phyloP scores from a whole-genome alignment of 2,797 vertebrate species.

The Sebastes iracundus region DNA sequence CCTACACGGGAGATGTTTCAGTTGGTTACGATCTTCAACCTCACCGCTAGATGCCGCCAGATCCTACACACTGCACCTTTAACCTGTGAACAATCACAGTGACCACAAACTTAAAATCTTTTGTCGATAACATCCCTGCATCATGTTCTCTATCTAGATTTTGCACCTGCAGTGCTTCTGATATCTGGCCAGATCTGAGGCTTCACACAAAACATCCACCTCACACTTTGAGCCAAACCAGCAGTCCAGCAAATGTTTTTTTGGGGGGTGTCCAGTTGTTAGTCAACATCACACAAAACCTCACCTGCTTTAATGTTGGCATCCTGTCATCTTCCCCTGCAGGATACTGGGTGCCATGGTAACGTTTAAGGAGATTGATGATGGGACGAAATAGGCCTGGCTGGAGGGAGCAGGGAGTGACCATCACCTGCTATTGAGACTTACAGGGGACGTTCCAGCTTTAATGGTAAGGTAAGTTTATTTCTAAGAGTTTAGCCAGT shows the following conservation, averaged over 20 bases:
- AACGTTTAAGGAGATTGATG: slow-evolving; percentile 53
- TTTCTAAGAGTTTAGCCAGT: background rate
- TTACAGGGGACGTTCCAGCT: slow-evolving; percentile 1
- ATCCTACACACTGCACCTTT: too few species aligned
- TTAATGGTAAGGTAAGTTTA: background rate
- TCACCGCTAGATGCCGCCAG: too few species aligned
- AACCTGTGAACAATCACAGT: background rate
- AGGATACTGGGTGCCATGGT: slow-evolving; percentile 47
- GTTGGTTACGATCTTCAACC: too few species aligned
- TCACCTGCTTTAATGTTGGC: slow-evolving; percentile 38
- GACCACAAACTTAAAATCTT: background rate
- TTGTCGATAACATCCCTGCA: background rate
- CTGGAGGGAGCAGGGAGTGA: slow-evolving; percentile 12
- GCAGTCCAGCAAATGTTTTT: slow-evolving; percentile 6
- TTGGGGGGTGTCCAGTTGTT: background rate
- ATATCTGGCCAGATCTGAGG: slow-evolving; percentile 15
- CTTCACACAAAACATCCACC: slow-evolving; percentile 12
- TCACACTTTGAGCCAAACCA: background rate
- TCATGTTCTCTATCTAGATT: background rate
- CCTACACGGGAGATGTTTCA: too few species aligned
- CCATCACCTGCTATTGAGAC: slow-evolving; percentile 20
- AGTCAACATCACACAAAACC: slow-evolving; percentile 45
- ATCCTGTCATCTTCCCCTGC: slow-evolving; percentile 34
- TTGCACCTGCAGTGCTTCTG: slow-evolving; percentile 15
- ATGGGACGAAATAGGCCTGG: slow-evolving; percentile 35